Base-by-base conservation (phyloP, 2,113 vertebrate species). In the Shinisaurus crocodilurus region DNA sequence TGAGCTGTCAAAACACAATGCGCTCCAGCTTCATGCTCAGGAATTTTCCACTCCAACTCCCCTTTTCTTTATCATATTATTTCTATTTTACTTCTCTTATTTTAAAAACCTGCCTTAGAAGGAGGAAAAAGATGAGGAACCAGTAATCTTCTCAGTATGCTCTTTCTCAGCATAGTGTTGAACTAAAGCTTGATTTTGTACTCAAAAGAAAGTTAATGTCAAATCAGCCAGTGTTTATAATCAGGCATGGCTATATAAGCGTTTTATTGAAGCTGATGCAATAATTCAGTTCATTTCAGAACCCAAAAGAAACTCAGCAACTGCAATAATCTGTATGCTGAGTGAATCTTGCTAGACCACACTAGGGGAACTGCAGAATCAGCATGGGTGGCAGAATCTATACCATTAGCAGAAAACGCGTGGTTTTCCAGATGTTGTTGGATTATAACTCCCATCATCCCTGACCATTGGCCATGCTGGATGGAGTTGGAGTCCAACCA, bases 21-120 rank as follows among this genome's bases (percentile, higher is more conserved):
- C 89, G 92, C 85, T 91, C 92, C 93, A 86, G 1, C 0, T 86
- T 57, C 91, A 75, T 82, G 91, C 92, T 95, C 50, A 90, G 94
- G 94, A 93, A 95, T 95, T 96, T 96, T 96, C 95, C 92, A 88
- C 89, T 94, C 95, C 94, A 75, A 79, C 94, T 93, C 91, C 91
- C 40, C 63, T 85, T 91, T 94, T 15, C 91, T 92, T 93, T 23
- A 32, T 82, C 88, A 89, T 45, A 88, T 86, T 88, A 84, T 87
- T 92, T 90, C 50, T 93, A 94, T 93, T 88, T 83, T 94, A 54
- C 85, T 89, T 76, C 40, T 48, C 29, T 65, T 65, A 0, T 89
- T 91, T 91, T 91, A 88, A 91, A 86, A 94, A 89, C 32, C 5
- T n/a, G 86, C 85, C 77, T 79, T 15, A 86, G 77, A 54, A 72